These are phyloP conservation scores for Drosophila sechellia DNA, from an alignment of 1,140 invertebrate species.

Conservation along the genomic window DNA sequence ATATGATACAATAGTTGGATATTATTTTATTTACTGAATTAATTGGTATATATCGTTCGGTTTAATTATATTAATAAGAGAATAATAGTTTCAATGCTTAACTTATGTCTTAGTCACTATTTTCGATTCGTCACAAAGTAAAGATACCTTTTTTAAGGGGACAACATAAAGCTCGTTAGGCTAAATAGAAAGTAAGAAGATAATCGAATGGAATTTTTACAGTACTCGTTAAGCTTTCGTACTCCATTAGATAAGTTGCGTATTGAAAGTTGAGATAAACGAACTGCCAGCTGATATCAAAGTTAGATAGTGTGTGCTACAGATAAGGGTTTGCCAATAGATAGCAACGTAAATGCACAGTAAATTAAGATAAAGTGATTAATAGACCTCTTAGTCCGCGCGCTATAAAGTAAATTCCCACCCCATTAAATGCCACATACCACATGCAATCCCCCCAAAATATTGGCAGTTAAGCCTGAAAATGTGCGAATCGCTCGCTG, in stretches of 20 bases:
- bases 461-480: constrained; percentile 9
- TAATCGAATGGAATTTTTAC: constrained; percentile 60
- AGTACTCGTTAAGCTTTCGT: neutral
- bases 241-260: constrained; percentile 25
- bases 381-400: constrained; percentile 11
- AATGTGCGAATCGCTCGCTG: constrained; percentile 10
- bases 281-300: constrained; percentile 11
- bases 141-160: neutral
- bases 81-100: no score
- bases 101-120: no score
- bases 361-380: constrained; percentile 19
- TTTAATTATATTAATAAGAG: no score
- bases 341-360: constrained; percentile 17
- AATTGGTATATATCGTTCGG: no score
- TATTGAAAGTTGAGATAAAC: constrained; percentile 34
- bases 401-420: no score
- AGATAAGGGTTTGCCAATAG: constrained; percentile 12
- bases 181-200: constrained; percentile 60
- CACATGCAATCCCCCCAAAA: neutral
- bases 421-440: no score
- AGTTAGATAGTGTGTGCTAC: constrained; percentile 22
- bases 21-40: no score
- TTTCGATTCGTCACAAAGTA: neutral
- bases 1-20: neutral
- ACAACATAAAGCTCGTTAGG: constrained; percentile 64